Base-by-base conservation (phyloP, 2,888 invertebrate species). In the Tipula confusa region DNA sequence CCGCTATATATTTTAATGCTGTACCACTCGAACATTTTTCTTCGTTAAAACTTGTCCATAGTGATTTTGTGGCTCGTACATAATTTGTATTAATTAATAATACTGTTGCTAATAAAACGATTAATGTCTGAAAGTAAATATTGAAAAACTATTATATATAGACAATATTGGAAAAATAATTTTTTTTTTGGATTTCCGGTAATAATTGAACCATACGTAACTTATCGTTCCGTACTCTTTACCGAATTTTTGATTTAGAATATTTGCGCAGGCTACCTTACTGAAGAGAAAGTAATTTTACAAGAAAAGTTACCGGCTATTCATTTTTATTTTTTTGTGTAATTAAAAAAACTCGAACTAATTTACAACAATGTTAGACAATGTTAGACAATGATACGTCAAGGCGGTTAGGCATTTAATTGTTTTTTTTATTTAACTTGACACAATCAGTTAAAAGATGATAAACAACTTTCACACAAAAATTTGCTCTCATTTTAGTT, bases 1-100 rank as follows among this genome's bases (percentile, higher is more conserved):
- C 97, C 93, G 96, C 96, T 24, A 96, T 91, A 89, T 96, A 97
- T 90, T 96, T 96, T 84, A 96, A 90, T 86, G 93, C 92, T 84
- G 92, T 90, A 24, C 93, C 93, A 84, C 92, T 90, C 84, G 91
- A 92, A 87, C 92, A 91, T 87, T 93, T 93, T 87, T 91, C 86
- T 82, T 82, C 43, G 64, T 84, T 79, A 84, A 87, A 88, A 85
- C 86, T 88, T 84, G 89, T 87, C 89, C 89, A 89, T 83, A 89
- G 84, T 36, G 89, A 87, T 83, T 83, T 43, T 29, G 48, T 9
- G 18, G 80, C 80, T 15, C 9, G 80, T 29, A 31, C 31, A 31
- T 80, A 80, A 29, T 80, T 80, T 29, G 31, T 80, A n/a, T 80
- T 29, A 29, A 80, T 29, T 80, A 80, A 15, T 15, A 80, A 29